Percentiles rank a stretch among this genome's conserved stretches.
phyloP scores from a whole-genome alignment of 2,888 invertebrate species.

The Rhogogaster chlorosoma region DNA sequence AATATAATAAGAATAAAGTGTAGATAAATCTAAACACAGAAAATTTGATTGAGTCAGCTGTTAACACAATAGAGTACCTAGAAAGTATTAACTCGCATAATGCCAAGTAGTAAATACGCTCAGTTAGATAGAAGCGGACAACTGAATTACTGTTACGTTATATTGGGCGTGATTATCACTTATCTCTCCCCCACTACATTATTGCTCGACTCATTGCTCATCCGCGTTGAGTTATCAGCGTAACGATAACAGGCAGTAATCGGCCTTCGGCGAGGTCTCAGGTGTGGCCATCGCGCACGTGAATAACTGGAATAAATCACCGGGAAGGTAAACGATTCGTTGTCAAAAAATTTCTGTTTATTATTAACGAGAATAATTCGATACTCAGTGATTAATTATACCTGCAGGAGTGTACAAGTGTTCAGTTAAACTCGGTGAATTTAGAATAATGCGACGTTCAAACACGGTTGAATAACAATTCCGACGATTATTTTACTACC shows the following conservation, averaged over 20 bases:
- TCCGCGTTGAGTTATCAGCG: constrained; percentile 46
- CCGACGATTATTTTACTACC: not conserved
- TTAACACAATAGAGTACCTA: not conserved
- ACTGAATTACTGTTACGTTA: constrained; percentile 27
- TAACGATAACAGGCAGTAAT: constrained; percentile 48
- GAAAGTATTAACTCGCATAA: constrained; percentile 12
- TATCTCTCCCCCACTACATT: constrained; percentile 42
- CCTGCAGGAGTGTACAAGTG: not conserved
- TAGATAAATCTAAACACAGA: not conserved
- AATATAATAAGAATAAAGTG: not conserved
- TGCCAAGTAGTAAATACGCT: not conserved
- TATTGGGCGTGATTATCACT: constrained; percentile 36
- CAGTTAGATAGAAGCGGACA: not conserved
- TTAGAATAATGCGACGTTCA: constrained; percentile 6
- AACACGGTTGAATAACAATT: constrained; percentile 24
- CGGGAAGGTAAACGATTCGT: not conserved
- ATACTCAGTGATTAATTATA: not conserved
- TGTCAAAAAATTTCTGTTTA: not conserved
- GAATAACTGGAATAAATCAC: constrained; percentile 28
- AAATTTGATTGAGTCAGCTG: not conserved
- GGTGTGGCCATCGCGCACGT: constrained; percentile 45
- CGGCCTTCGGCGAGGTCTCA: constrained; percentile 45
- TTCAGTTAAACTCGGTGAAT: constrained; percentile 3
- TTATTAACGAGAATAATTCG: constrained; percentile 17
- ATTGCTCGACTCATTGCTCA: constrained; percentile 45